A percentile compares a stretch with the other conserved stretches of the same genome.
phyloP scores from a whole-genome alignment of 2,888 invertebrate genomes.

The Harpalus rufipes region DNA sequence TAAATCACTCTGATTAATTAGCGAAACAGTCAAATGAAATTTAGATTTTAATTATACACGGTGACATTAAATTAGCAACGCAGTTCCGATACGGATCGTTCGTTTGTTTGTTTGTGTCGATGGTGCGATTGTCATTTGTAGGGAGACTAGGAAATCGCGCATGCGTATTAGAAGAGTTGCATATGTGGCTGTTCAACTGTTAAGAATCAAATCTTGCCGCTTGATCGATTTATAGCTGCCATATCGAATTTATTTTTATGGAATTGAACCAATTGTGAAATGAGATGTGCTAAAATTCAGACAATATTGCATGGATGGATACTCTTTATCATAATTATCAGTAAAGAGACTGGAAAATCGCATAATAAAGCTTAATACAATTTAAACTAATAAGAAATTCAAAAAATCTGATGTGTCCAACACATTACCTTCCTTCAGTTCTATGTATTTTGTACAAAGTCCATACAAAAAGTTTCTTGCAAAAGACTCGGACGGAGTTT shows the following conservation, averaged over 20 bases:
- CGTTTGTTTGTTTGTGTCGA: conserved; percentile 7
- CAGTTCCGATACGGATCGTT: conserved; percentile 37
- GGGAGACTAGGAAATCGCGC: background rate
- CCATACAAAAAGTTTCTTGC: too few species aligned
- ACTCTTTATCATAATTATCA: conserved; percentile 19
- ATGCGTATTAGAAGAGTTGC: background rate
- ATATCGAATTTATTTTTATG: conserved; percentile 47
- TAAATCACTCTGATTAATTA: conserved; percentile 58
- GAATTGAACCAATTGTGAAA: conserved; percentile 39
- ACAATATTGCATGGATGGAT: conserved; percentile 15
- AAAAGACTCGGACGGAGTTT: too few species aligned
- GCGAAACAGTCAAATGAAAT: conserved; percentile 54
- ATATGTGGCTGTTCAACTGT: conserved; percentile 31
- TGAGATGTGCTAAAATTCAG: conserved; percentile 18
- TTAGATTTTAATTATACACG: conserved; percentile 54
- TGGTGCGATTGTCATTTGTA: conserved; percentile 20
- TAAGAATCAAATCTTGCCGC: conserved; percentile 49
- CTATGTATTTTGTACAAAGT: too few species aligned
- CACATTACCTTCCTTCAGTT: too few species aligned
- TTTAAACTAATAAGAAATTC: too few species aligned
- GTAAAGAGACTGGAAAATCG: background rate
- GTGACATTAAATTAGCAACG: conserved; percentile 50
- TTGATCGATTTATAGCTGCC: conserved; percentile 36
- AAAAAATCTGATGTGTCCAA: too few species aligned
- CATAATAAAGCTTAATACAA: too few species aligned